A percentile compares a stretch with the other conserved stretches of the same genome.
phyloP scores from a whole-genome alignment of 2,888 invertebrate species.

The Macrosoma leucophasiata region DNA sequence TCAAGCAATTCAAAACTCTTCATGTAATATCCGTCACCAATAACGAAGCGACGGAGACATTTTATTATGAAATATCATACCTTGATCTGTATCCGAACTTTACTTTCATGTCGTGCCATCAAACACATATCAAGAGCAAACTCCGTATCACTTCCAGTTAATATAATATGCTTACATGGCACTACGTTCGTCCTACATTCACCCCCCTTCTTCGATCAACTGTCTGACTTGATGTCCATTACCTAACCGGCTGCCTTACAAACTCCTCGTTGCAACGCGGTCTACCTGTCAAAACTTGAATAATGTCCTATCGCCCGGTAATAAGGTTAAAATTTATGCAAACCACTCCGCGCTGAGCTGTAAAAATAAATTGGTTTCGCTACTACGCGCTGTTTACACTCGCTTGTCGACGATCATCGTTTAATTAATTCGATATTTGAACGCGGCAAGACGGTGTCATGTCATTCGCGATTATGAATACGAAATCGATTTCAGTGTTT shows the following conservation, averaged over 20 bases:
- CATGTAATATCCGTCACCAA: too few relatives aligned
- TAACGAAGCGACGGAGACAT: too few relatives aligned
- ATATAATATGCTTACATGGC: constrained; percentile 34
- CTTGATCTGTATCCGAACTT: too few relatives aligned
- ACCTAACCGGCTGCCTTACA: constrained; percentile 65
- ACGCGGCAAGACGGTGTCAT: constrained; percentile 52
- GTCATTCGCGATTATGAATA: constrained; percentile 32
- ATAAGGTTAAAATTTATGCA: constrained; percentile 41
- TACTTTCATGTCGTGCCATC: too few relatives aligned
- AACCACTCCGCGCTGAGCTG: constrained; percentile 22
- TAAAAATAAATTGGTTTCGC: constrained; percentile 45
- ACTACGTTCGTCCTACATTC: constrained; percentile 61
- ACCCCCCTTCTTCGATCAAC: constrained; percentile 66
- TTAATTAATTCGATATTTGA: constrained; percentile 69
- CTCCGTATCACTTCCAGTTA: constrained; percentile 45
- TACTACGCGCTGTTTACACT: constrained; percentile 58
- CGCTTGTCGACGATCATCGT: constrained; percentile 55
- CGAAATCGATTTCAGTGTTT: constrained; percentile 14
- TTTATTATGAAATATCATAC: too few relatives aligned
- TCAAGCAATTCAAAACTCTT: too few relatives aligned
- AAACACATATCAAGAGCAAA: constrained; percentile 30
- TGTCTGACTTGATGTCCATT: constrained; percentile 62
- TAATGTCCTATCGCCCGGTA: constrained; percentile 29
- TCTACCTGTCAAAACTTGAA: constrained; percentile 20
- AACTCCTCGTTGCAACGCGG: constrained; percentile 39